These are phyloP conservation scores for Pelobates cultripes DNA, from an alignment of 2,797 vertebrate genomes.

Conservation along the genomic window DNA sequence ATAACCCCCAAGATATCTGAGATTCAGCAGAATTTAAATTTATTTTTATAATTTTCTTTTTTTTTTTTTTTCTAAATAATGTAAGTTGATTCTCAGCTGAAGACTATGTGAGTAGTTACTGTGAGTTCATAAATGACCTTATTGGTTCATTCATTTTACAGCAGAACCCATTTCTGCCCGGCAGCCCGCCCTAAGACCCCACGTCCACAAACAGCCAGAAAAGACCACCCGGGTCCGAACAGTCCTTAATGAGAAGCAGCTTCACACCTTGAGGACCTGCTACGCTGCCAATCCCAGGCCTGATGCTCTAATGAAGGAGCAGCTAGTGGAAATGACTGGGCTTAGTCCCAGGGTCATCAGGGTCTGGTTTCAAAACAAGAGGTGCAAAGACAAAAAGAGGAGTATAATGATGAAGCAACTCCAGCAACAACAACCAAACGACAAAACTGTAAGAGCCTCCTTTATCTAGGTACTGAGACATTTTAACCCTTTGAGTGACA, in stretches of 20 bases:
- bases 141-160: conserved; percentile 66
- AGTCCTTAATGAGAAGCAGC: conserved; percentile 93
- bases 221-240: conserved; percentile 92
- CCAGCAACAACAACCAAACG: conserved; percentile 90
- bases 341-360: conserved; percentile 91
- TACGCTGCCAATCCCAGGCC: conserved; percentile 94
- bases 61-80: too few relatives aligned
- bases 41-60: too few relatives aligned
- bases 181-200: conserved; percentile 87
- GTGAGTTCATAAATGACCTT: conserved; percentile 13
- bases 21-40: too few relatives aligned
- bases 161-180: conserved; percentile 91
- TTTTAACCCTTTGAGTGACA: too few relatives aligned
- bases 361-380: conserved; percentile 96
- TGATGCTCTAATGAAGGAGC: conserved; percentile 94
- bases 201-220: conserved; percentile 92
- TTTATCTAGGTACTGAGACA: background rate
- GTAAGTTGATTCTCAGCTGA: too few relatives aligned
- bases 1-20: too few relatives aligned
- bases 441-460: conserved; percentile 86
- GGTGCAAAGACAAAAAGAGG: conserved; percentile 93
- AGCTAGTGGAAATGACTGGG: conserved; percentile 93
- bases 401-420: conserved; percentile 93
- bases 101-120: background rate
- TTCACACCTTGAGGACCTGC: conserved; percentile 92